Percentiles rank a stretch among this genome's conserved stretches.
phyloP scores from a whole-genome alignment of 2,113 vertebrate genomes.

The Corynorhinus townsendii region DNA sequence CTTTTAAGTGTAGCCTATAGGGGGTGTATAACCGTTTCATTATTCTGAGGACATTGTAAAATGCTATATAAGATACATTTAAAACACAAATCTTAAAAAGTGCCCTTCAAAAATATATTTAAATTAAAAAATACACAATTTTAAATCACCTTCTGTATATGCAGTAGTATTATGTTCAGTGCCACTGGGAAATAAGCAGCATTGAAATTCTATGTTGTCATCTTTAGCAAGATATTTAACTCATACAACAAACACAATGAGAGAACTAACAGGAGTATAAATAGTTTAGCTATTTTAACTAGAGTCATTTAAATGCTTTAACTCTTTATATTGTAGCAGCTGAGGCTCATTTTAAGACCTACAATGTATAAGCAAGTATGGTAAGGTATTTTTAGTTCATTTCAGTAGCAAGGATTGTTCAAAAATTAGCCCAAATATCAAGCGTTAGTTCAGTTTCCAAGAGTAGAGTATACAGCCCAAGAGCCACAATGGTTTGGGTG shows the following conservation, averaged over 20 bases:
- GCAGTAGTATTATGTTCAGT: no score
- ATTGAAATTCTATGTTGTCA: conserved; percentile 14
- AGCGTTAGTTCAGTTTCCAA: background rate
- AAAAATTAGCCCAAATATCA: background rate
- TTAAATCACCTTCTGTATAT: no score
- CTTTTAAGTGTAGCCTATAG: background rate
- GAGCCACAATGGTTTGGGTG: background rate
- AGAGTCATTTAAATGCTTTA: background rate
- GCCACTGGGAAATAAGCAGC: background rate
- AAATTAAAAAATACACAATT: no score
- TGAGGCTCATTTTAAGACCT: background rate
- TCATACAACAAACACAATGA: background rate
- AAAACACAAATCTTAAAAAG: conserved; percentile 6
- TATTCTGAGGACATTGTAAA: conserved; percentile 31
- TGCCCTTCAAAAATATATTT: background rate
- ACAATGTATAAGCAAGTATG: background rate
- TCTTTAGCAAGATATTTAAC: background rate
- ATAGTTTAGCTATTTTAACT: conserved; percentile 3
- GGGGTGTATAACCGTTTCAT: background rate
- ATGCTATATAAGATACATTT: background rate
- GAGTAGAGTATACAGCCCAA: background rate
- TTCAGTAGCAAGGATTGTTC: background rate
- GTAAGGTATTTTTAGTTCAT: background rate
- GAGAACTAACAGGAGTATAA: background rate
- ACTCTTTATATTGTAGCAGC: background rate